Evolutionary conservation across 2,888 invertebrate species (phyloP).

Genomic region (Sussaba pulchella): DNA sequence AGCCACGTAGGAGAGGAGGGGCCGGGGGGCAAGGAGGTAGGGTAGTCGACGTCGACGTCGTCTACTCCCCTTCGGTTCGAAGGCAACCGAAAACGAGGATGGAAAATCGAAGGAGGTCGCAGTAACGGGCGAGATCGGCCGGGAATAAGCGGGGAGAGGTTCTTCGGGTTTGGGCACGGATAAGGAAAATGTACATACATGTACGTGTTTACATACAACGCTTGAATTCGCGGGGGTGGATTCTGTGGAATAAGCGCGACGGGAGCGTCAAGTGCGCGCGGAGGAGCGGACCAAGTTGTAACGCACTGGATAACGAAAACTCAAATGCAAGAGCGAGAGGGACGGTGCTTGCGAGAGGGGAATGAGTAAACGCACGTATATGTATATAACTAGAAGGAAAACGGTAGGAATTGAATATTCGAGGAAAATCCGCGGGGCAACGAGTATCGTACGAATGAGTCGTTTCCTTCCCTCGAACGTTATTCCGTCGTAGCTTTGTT

Average conservation of each 20-base stretch:
- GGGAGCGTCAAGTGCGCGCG: not conserved
- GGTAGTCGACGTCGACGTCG: not conserved
- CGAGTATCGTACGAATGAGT: not conserved
- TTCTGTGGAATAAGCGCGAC: slow-evolving; percentile 8
- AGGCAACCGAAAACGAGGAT: too few relatives aligned
- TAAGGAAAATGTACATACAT: too few relatives aligned
- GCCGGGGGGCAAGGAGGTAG: too few relatives aligned
- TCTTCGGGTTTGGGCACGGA: too few relatives aligned
- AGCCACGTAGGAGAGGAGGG: too few relatives aligned
- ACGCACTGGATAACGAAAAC: too few relatives aligned
- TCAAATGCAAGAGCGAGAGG: not conserved
- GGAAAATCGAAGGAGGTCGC: too few relatives aligned
- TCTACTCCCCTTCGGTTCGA: too few relatives aligned
- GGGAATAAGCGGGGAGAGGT: too few relatives aligned
- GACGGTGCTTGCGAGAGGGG: not conserved
- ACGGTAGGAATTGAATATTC: slow-evolving; percentile 62
- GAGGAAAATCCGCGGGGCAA: slow-evolving; percentile 37
- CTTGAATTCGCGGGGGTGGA: not conserved
- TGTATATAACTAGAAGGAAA: slow-evolving; percentile 27
- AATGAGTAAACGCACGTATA: slow-evolving; percentile 40
- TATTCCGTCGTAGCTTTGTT: not conserved
- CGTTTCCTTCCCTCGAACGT: slow-evolving; percentile 12
- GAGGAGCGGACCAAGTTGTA: not conserved
- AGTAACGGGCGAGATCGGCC: too few relatives aligned
- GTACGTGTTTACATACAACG: too few relatives aligned